Evolutionary conservation across 23 tunicate genomes (phyloP).

Genomic region (Phallusia fumigata): DNA sequence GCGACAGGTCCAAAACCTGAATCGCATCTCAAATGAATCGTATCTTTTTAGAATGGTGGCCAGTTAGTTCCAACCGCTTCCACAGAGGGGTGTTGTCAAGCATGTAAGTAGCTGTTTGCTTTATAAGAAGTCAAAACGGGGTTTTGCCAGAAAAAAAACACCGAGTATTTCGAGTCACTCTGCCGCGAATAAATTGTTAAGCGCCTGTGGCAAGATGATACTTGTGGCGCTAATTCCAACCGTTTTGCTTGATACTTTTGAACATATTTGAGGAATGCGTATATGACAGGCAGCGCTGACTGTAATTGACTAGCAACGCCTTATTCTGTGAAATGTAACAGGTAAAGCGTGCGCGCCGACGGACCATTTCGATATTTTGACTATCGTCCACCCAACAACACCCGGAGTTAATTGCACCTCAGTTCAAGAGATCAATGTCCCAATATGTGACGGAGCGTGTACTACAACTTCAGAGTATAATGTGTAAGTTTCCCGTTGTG

Average conservation of each 20-base stretch:
- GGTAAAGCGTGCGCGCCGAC: constrained; percentile 24
- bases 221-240: no score
- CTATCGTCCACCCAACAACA: neutral
- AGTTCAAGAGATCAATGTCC: constrained; percentile 2
- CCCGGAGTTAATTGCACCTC: constrained; percentile 24
- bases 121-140: no score
- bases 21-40: neutral
- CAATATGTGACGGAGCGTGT: constrained; percentile 34
- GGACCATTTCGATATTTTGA: neutral
- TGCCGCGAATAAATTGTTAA: no score
- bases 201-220: no score
- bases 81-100: constrained; percentile 16
- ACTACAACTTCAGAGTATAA: constrained; percentile 23
- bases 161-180: no score
- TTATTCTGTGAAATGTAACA: no score
- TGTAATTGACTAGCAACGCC: no score
- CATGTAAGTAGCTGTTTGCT: constrained; percentile 6
- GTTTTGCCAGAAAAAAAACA: no score
- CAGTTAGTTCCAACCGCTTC: neutral
- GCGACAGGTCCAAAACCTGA: neutral
- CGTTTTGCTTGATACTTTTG: no score
- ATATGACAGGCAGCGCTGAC: no score
- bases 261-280: no score
- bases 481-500: constrained; percentile 25
- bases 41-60: constrained; percentile 15